A percentile compares a stretch with the other conserved stretches of the same genome.
Conservation (phyloP, 2,113 vertebrate genomes). For the Phaetusa simplex region DNA sequence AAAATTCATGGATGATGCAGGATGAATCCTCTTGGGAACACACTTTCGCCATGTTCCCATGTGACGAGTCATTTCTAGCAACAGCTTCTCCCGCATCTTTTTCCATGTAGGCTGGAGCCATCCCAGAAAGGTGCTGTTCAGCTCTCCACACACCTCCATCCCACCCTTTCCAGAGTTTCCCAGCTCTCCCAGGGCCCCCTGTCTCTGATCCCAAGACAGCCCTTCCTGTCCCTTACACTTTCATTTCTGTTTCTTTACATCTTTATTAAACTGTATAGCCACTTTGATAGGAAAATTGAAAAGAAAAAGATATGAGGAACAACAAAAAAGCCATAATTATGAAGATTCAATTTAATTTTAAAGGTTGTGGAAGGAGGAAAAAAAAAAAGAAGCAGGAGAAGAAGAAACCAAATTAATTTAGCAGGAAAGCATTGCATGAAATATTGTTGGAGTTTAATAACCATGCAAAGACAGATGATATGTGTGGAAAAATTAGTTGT, state of each 20-base stretch:
- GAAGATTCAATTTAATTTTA: slow-evolving; percentile 84
- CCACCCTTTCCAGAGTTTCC: slow-evolving; percentile 40
- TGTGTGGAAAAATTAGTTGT: slow-evolving; percentile 86
- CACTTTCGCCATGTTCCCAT: neutral
- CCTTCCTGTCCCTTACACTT: slow-evolving; percentile 74
- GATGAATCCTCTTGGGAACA: neutral
- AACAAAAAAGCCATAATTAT: slow-evolving; percentile 83
- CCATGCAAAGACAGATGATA: slow-evolving; percentile 85
- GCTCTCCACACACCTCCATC: neutral
- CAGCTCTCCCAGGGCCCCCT: neutral
- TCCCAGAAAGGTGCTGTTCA: neutral
- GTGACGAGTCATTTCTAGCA: neutral
- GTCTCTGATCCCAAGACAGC: slow-evolving; percentile 58
- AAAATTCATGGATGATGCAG: neutral
- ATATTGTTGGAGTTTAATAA: slow-evolving; percentile 88
- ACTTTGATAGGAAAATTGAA: slow-evolving; percentile 83
- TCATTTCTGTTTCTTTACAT: slow-evolving; percentile 81
- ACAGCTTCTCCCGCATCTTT: neutral
- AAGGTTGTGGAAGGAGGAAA: slow-evolving; percentile 79
- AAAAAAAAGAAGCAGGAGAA: slow-evolving; percentile 78
- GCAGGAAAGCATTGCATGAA: slow-evolving; percentile 85
- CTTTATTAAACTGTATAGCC: slow-evolving; percentile 80
- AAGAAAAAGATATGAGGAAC: slow-evolving; percentile 79
- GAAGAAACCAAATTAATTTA: slow-evolving; percentile 83
- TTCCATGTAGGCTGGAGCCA: neutral